Evolutionary conservation across 2,797 vertebrate genomes (phyloP).

Genomic region (Syngnathus acus): DNA sequence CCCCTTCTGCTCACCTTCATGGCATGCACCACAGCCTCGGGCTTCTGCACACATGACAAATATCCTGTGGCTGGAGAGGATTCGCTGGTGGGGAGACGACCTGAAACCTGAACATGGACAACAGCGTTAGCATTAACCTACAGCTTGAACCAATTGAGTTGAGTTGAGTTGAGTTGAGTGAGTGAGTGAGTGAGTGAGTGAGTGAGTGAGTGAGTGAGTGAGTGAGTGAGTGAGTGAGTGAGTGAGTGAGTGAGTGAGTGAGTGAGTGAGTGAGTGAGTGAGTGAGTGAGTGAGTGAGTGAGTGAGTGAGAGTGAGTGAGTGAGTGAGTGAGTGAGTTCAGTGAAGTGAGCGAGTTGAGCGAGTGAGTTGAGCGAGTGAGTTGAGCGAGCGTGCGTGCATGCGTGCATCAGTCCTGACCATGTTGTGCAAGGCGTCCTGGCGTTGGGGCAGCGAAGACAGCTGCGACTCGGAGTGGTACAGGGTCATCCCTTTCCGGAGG

Average conservation of each 20-base stretch:
- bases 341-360: background rate
- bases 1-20: slow-evolving; percentile 80
- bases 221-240: too few relatives aligned
- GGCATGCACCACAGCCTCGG: slow-evolving; percentile 91
- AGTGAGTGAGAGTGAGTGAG: too few relatives aligned
- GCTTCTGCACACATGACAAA: slow-evolving; percentile 83
- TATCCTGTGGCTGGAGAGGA: slow-evolving; percentile 79
- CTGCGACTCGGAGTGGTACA: slow-evolving; percentile 92
- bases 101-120: slow-evolving; percentile 67
- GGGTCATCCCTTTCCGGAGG: slow-evolving; percentile 85
- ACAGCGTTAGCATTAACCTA: background rate
- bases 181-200: too few relatives aligned
- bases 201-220: too few relatives aligned
- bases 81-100: slow-evolving; percentile 76
- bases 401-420: slow-evolving; percentile 66
- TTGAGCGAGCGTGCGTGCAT: too few relatives aligned
- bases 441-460: slow-evolving; percentile 82
- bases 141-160: too few relatives aligned
- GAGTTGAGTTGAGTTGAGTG: too few relatives aligned
- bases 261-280: too few relatives aligned
- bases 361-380: too few relatives aligned
- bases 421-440: slow-evolving; percentile 84
- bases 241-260: too few relatives aligned
- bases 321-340: background rate
- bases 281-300: too few relatives aligned